phyloP scores from a whole-genome alignment of 64 coral and sea anemone genomes.

The Acropora yongei region DNA sequence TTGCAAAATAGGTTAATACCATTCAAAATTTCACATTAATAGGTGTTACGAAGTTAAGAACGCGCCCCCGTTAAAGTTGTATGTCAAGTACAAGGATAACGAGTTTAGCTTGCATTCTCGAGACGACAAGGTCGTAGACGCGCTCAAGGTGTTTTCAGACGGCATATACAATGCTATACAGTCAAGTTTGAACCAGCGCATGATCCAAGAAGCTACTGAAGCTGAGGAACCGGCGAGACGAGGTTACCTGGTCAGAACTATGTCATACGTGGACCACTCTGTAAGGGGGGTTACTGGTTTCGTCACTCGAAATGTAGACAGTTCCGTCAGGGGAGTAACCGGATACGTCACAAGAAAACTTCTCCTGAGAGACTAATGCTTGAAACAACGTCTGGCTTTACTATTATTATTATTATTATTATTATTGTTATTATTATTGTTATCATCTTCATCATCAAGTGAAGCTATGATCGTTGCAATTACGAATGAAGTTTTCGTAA shows the following conservation, averaged over 20 bases:
- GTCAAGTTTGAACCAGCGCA: background rate
- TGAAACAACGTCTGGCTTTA: background rate
- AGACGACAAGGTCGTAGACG: background rate
- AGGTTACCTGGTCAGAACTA: background rate
- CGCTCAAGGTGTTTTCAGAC: background rate
- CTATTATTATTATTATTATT: too few relatives aligned
- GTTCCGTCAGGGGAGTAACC: background rate
- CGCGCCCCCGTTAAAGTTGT: conserved; percentile 3
- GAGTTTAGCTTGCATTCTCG: conserved; percentile 12
- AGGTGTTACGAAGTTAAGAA: conserved; percentile 24
- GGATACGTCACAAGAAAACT: background rate
- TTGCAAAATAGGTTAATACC: too few relatives aligned
- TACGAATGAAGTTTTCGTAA: too few relatives aligned
- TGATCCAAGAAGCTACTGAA: background rate
- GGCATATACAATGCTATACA: background rate
- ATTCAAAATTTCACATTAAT: too few relatives aligned
- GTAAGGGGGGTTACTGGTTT: background rate
- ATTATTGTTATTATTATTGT: too few relatives aligned
- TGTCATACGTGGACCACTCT: background rate
- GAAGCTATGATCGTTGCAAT: too few relatives aligned
- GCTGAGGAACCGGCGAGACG: background rate
- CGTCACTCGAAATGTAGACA: background rate
- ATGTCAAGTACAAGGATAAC: background rate
- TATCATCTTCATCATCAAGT: too few relatives aligned
- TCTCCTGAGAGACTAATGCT: background rate